Conservation (phyloP, 2,797 vertebrate species). For the Lateolabrax maculatus region DNA sequence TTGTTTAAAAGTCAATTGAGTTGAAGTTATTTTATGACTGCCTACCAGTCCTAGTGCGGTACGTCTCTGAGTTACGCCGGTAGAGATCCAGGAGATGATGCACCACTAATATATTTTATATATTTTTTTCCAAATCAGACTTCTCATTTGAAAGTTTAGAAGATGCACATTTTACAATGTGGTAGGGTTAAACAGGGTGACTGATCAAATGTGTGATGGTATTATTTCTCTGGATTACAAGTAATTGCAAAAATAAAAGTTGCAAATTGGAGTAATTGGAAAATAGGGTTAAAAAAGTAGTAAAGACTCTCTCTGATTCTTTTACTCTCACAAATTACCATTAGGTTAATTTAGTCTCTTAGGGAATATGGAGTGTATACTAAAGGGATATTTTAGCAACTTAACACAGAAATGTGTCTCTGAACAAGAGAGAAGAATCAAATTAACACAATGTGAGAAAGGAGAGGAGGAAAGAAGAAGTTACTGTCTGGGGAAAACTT, state of each 20-base stretch:
- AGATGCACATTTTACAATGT: not conserved
- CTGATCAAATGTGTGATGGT: not conserved
- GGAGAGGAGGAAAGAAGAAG: slow-evolving; percentile 24
- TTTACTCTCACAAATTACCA: not conserved
- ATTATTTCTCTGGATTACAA: not conserved
- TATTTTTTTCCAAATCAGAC: not conserved
- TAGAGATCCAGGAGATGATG: too few species aligned
- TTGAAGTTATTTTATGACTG: not conserved
- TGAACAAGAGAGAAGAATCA: not conserved
- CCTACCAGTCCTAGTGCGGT: not conserved
- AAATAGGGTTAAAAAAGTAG: not conserved
- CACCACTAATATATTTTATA: too few species aligned
- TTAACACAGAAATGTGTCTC: not conserved
- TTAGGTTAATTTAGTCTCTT: not conserved
- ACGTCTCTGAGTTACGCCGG: too few species aligned
- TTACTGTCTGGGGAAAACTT: slow-evolving; percentile 11
- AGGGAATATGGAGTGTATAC: not conserved
- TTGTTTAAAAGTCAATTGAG: not conserved
- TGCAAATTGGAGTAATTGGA: not conserved
- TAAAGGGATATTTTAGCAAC: slow-evolving; percentile 1
- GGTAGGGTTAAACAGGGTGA: not conserved
- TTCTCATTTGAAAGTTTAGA: not conserved
- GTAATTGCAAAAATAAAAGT: not conserved
- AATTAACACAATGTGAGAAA: slow-evolving; percentile 19
- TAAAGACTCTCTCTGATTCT: too few species aligned